Conservation (phyloP, 1,140 invertebrate species). For the Arion vulgaris region DNA sequence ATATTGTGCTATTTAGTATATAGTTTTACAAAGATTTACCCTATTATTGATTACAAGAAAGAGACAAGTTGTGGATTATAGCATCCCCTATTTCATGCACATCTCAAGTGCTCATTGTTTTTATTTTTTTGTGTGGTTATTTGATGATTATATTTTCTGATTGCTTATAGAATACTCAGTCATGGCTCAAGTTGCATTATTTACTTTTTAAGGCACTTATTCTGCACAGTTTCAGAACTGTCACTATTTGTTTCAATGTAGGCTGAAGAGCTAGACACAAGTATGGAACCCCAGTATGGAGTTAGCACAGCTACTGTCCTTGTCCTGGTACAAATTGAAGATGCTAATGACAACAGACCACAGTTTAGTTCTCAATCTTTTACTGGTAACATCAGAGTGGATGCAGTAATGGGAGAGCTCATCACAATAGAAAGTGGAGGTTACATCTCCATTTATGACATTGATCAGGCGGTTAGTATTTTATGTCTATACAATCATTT, state of each 20-base stretch:
- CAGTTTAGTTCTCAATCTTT: slow-evolving; percentile 4
- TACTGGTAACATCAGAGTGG: neutral
- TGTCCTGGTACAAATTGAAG: neutral
- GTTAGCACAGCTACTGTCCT: neutral
- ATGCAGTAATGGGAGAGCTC: neutral
- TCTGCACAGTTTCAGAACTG: no score
- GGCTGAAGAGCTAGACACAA: slow-evolving; percentile 4
- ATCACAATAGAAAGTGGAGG: neutral
- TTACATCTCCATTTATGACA: neutral
- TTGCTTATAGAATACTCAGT: no score
- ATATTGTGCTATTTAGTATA: no score
- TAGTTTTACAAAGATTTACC: no score
- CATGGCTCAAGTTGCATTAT: no score
- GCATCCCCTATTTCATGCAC: no score
- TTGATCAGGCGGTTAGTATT: neutral
- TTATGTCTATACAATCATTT: neutral
- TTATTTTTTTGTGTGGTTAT: no score
- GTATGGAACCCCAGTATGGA: slow-evolving; percentile 7
- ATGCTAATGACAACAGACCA: slow-evolving; percentile 14
- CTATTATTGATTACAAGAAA: no score
- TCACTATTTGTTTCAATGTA: neutral
- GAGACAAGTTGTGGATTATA: no score
- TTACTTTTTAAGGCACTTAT: no score
- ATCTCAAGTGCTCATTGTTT: no score
- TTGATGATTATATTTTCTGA: no score